Percentiles rank a stretch among this genome's conserved stretches.
These are phyloP conservation scores for Macrophya annulata DNA, from an alignment of 2,888 invertebrate species.

Conservation along the genomic window DNA sequence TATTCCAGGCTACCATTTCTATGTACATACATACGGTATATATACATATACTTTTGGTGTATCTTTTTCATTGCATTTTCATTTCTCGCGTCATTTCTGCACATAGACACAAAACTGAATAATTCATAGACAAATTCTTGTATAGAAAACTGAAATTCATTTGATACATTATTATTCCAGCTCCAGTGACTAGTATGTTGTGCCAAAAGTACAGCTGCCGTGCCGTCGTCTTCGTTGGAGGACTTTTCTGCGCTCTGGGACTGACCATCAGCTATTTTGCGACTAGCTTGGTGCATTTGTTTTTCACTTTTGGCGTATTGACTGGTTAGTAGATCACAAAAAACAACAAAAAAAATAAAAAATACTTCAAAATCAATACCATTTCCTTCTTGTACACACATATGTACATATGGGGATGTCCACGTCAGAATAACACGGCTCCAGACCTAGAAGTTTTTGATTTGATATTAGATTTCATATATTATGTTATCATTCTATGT, in stretches of 20 bases:
- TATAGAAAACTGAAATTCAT: slow-evolving; percentile 22
- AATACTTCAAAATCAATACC: neutral
- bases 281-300: slow-evolving; percentile 85
- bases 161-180: slow-evolving; percentile 74
- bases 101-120: neutral
- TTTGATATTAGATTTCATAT: too few relatives aligned
- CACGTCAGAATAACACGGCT: too few relatives aligned
- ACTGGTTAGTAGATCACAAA: slow-evolving; percentile 82
- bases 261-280: slow-evolving; percentile 87
- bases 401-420: too few relatives aligned
- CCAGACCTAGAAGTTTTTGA: too few relatives aligned
- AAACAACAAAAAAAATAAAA: neutral
- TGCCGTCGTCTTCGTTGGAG: slow-evolving; percentile 87
- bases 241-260: slow-evolving; percentile 87
- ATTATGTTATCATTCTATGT: too few relatives aligned
- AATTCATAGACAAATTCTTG: slow-evolving; percentile 13
- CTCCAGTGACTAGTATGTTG: slow-evolving; percentile 87
- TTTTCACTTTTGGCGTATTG: slow-evolving; percentile 87
- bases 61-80: slow-evolving; percentile 12
- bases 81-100: neutral
- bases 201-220: slow-evolving; percentile 85
- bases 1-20: slow-evolving; percentile 2
- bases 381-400: neutral
- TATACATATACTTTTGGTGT: neutral
- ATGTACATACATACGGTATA: neutral